Base-by-base conservation (phyloP, 2,888 invertebrate species). In the Lapara coniferarum region DNA sequence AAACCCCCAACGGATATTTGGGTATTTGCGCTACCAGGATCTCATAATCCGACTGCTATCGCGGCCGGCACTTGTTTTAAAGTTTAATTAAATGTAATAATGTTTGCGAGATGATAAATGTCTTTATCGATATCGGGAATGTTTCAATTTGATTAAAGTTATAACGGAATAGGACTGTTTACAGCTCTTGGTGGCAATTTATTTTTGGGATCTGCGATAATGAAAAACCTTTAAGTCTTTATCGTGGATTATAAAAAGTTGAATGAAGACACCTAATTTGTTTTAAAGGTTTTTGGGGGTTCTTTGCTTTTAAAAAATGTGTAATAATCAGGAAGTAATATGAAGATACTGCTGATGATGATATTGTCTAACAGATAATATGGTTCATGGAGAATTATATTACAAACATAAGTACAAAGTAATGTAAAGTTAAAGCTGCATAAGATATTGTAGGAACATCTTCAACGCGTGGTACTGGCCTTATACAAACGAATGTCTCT, bases 11-110 rank as follows among this genome's bases (percentile, higher is more conserved):
- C 68, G 70, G 71, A 72, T 78, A 79, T 77, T 77, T 75, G 74
- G 76, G 75, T 77, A 70, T 78, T 77, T 76, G 75, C 70, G 49
- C 73, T 72, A 78, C 80, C 75, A 78, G 80, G 80, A 80, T 80
- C 78, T 75, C 79, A 80, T 81, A 79, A 80, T 79, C 78, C 73
- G 74, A 73, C 66, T 59, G 70, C 76, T 82, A 83, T 80, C 77
- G 76, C 66, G 78, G 78, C 71, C 78, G 78, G 63, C 63, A 49
- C 80, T 84, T 83, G 84, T 83, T 83, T 78, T 83, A 84, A 84
- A 84, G 81, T 84, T 84, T 81, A 84, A 84, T 84, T 83, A 84
- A 84, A 84, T 83, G 83, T 83, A 79, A 83, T 82, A 82, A 82
- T 80, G 78, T 84, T 82, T 77, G 76, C 79, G 77, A 68, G 77